Percentiles rank a stretch among this genome's conserved stretches.
Conservation (phyloP, 2,888 invertebrate genomes). For the Neoascia interrupta region DNA sequence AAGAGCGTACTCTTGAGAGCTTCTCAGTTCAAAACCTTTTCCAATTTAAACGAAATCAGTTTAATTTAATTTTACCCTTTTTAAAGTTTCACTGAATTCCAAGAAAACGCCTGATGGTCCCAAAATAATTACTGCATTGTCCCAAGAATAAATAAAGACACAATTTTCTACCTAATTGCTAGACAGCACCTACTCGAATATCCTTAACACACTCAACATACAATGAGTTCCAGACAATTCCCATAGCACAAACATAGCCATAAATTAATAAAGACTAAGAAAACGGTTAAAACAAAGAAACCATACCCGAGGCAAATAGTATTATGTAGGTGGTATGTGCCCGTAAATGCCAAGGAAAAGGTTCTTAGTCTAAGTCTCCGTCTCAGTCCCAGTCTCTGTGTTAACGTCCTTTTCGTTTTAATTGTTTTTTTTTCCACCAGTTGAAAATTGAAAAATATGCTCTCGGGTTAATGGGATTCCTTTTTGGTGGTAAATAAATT, state of each 20-base stretch:
- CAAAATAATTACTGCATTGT: too few relatives aligned
- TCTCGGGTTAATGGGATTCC: constrained; percentile 62
- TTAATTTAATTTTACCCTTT: too few relatives aligned
- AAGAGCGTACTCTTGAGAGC: too few relatives aligned
- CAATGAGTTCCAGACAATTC: constrained; percentile 39
- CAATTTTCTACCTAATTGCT: background rate
- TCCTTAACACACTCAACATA: background rate
- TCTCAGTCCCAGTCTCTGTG: too few relatives aligned
- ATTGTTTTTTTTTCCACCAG: constrained; percentile 45
- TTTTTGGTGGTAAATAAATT: constrained; percentile 67
- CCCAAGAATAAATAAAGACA: too few relatives aligned
- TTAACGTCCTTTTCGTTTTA: too few relatives aligned
- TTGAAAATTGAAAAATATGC: constrained; percentile 66
- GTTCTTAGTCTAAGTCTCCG: constrained; percentile 7
- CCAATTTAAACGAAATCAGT: too few relatives aligned
- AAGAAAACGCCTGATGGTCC: too few relatives aligned
- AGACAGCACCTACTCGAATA: background rate
- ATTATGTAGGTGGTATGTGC: too few relatives aligned
- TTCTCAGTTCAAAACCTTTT: too few relatives aligned
- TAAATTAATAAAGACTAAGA: constrained; percentile 50
- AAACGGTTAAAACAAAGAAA: constrained; percentile 7
- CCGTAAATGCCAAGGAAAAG: constrained; percentile 17
- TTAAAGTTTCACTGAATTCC: too few relatives aligned
- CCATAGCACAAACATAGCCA: constrained; percentile 22
- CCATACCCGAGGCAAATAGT: constrained; percentile 16